Evolutionary conservation across 2,888 invertebrate genomes (phyloP).

Genomic region (Apodemia mormo): DNA sequence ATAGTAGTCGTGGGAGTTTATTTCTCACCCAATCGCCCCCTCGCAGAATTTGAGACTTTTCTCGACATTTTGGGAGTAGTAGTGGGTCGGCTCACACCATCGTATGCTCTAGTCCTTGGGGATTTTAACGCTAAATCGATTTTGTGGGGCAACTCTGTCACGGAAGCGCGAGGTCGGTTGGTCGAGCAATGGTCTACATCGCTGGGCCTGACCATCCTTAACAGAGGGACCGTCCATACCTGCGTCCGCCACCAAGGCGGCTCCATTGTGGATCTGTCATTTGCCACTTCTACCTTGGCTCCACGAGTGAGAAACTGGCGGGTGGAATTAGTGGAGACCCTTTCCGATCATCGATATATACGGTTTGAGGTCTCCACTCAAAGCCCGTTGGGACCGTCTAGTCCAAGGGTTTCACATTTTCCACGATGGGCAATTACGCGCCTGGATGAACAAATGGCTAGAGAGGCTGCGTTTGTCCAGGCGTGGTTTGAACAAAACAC

Average conservation of each 20-base stretch:
- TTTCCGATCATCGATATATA: too few relatives aligned
- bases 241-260: background rate
- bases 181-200: too few relatives aligned
- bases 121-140: too few relatives aligned
- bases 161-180: too few relatives aligned
- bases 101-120: too few relatives aligned
- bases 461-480: conserved; percentile 20
- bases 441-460: too few relatives aligned
- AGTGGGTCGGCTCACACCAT: too few relatives aligned
- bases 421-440: background rate
- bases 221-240: background rate
- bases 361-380: background rate
- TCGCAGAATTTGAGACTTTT: too few relatives aligned
- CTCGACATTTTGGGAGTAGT: too few relatives aligned
- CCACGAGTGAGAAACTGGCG: background rate
- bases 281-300: background rate
- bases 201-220: background rate
- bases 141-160: too few relatives aligned
- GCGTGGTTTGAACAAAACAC: background rate
- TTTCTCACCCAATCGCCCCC: background rate
- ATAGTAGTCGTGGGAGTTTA: too few relatives aligned
- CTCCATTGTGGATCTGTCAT: conserved; percentile 9
- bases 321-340: background rate
- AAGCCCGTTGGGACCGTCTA: background rate
- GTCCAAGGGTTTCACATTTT: background rate